These are phyloP conservation scores for Pyrgus malvae DNA, from an alignment of 2,888 invertebrate species.

Conservation along the genomic window DNA sequence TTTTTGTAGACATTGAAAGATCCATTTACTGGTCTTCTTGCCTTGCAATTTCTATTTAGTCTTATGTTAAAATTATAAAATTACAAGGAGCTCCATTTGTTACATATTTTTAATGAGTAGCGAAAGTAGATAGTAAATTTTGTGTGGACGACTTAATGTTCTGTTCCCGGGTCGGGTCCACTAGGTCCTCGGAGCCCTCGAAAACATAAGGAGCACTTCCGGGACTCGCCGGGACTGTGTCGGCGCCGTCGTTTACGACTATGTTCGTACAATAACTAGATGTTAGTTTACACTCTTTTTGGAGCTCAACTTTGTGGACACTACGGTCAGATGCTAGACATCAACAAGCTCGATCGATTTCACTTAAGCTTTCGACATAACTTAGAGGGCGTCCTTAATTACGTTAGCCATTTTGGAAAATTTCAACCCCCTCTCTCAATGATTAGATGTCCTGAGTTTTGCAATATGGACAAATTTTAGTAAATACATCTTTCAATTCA, in stretches of 20 bases:
- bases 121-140: conserved; percentile 1
- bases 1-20: too few relatives aligned
- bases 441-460: too few relatives aligned
- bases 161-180: conserved; percentile 23
- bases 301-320: conserved; percentile 28
- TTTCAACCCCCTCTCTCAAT: too few relatives aligned
- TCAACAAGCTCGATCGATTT: conserved; percentile 22
- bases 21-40: too few relatives aligned
- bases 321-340: conserved; percentile 21
- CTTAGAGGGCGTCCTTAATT: too few relatives aligned
- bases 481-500: too few relatives aligned
- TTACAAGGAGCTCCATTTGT: conserved; percentile 8
- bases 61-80: too few relatives aligned
- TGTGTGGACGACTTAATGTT: conserved; percentile 16
- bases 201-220: conserved; percentile 17
- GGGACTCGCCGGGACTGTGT: conserved; percentile 23
- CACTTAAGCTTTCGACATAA: conserved; percentile 15
- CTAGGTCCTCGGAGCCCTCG: conserved; percentile 23
- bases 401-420: too few relatives aligned
- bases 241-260: conserved; percentile 28
- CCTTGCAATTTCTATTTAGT: too few relatives aligned
- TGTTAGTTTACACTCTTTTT: conserved; percentile 28
- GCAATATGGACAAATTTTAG: too few relatives aligned
- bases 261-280: conserved; percentile 29
- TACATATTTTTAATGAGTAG: neutral